phyloP scores from a whole-genome alignment of 2,113 vertebrate species.

The Mohoua ochrocephala region DNA sequence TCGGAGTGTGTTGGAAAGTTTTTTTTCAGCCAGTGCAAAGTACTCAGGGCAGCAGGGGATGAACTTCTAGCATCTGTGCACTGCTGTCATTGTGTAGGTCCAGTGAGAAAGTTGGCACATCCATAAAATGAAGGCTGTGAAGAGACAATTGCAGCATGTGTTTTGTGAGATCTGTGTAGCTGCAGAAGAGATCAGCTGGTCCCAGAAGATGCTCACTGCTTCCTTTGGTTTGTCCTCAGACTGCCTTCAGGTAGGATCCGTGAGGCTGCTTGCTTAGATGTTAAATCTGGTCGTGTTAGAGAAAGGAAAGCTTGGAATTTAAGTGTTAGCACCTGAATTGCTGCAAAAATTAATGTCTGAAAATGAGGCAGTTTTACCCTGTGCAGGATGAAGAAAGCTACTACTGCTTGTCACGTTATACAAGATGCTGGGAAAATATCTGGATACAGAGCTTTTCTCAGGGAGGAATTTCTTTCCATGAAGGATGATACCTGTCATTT shows the following conservation, averaged over 20 bases:
- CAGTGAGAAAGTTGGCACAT: not conserved
- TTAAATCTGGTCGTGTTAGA: not conserved
- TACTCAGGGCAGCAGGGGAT: not conserved
- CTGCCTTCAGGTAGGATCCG: not conserved
- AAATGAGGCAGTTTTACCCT: not conserved
- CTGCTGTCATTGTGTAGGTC: not conserved
- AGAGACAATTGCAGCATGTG: fast-evolving
- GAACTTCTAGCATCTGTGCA: not conserved
- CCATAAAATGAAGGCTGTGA: not conserved
- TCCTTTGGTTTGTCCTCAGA: not conserved
- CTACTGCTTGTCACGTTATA: not conserved
- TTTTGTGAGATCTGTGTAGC: not conserved
- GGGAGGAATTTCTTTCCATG: not conserved
- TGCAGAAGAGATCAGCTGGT: not conserved
- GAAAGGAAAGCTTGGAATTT: not conserved
- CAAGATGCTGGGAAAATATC: not conserved
- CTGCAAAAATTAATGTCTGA: not conserved
- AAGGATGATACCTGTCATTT: not conserved
- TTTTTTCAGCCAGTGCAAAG: not conserved
- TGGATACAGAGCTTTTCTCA: not conserved
- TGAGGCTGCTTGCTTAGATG: not conserved
- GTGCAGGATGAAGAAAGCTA: not conserved
- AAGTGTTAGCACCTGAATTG: not conserved
- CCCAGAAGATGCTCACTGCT: not conserved
- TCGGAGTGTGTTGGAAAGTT: not conserved